These are phyloP conservation scores for Vombatus ursinus DNA, from an alignment of 2,113 vertebrate genomes.

Conservation along the genomic window DNA sequence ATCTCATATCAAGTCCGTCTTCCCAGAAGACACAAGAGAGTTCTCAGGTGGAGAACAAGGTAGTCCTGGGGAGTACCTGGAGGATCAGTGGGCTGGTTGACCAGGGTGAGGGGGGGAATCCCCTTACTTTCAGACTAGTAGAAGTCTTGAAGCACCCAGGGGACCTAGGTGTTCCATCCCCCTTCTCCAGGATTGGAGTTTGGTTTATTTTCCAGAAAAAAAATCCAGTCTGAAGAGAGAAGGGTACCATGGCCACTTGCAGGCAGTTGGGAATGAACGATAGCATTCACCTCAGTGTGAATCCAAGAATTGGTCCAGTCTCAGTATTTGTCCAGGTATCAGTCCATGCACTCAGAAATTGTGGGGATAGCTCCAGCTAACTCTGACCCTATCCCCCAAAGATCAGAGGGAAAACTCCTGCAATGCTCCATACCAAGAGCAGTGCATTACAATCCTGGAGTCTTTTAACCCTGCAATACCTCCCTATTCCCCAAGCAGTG, in stretches of 20 bases:
- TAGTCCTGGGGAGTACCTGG: constrained; percentile 29
- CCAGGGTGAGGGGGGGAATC: neutral
- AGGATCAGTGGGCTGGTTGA: neutral
- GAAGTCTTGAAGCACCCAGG: neutral
- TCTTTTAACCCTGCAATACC: neutral
- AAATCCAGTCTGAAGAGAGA: neutral
- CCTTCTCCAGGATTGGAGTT: neutral
- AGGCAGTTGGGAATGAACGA: neutral
- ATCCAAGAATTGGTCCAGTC: neutral
- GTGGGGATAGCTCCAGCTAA: neutral
- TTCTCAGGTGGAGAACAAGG: constrained; percentile 34
- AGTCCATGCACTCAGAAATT: neutral
- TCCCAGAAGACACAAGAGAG: constrained; percentile 73
- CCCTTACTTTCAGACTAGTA: neutral
- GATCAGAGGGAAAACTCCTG: neutral
- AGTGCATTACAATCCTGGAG: neutral
- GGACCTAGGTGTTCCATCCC: neutral
- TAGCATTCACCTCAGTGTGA: neutral
- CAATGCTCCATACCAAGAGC: neutral
- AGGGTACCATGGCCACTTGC: neutral
- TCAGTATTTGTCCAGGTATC: neutral
- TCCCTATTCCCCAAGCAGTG: neutral
- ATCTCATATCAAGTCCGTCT: constrained; percentile 70
- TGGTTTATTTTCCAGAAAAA: neutral
- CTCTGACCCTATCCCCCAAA: neutral